phyloP scores from a whole-genome alignment of 2,888 invertebrate genomes.

The Antheraea yamamai region DNA sequence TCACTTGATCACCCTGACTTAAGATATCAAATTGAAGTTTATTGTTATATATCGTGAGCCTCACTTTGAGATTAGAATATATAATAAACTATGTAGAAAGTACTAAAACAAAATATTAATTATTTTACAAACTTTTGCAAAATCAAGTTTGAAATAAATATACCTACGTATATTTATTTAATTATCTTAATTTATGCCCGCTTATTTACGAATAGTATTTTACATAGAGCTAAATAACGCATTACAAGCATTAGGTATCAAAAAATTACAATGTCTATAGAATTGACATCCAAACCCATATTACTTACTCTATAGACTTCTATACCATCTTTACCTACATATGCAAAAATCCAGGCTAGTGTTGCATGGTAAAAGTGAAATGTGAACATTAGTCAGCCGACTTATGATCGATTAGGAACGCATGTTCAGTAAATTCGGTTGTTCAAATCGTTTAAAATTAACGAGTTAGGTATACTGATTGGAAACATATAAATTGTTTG shows the following conservation, averaged over 20 bases:
- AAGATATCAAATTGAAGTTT: too few species aligned
- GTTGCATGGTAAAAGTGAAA: background rate
- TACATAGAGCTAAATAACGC: background rate
- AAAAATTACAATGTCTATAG: background rate
- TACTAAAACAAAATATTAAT: too few species aligned
- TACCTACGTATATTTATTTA: background rate
- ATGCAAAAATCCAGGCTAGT: background rate
- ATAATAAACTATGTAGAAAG: too few species aligned
- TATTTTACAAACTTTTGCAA: too few species aligned
- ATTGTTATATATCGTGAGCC: too few species aligned
- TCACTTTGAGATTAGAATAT: too few species aligned
- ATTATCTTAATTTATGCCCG: background rate
- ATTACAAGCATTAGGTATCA: background rate
- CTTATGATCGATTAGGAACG: constrained; percentile 23
- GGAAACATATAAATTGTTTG: constrained; percentile 55
- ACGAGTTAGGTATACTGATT: constrained; percentile 49
- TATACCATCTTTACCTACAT: background rate
- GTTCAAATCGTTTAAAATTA: constrained; percentile 45
- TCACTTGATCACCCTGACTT: too few species aligned
- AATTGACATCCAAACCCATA: background rate
- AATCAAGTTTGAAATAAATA: background rate
- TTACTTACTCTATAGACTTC: background rate
- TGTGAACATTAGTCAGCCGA: background rate
- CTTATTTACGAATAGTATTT: background rate
- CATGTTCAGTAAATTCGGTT: constrained; percentile 34